phyloP scores from a whole-genome alignment of 2,888 invertebrate genomes.

The Callyntrura sp. region DNA sequence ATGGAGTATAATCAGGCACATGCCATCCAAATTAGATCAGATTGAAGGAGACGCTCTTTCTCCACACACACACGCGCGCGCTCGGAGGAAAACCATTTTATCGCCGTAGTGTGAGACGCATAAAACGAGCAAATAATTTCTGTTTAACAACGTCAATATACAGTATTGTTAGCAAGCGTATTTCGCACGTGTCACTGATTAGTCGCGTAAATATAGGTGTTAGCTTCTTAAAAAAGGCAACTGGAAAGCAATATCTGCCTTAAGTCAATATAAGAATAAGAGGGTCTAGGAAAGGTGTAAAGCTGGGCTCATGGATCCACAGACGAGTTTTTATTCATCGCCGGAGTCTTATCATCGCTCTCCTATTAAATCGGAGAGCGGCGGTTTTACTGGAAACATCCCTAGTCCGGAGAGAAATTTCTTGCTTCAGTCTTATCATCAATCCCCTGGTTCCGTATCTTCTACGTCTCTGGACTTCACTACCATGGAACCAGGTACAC shows the following conservation, averaged over 20 bases:
- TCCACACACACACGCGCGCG: slow-evolving; percentile 19
- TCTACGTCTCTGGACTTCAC: slow-evolving; percentile 21
- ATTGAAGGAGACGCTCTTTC: slow-evolving; percentile 59
- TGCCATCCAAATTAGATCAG: slow-evolving; percentile 71
- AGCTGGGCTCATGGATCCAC: no score
- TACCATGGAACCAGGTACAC: background rate
- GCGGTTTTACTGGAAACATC: background rate
- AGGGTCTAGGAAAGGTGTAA: no score
- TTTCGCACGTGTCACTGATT: slow-evolving; percentile 41
- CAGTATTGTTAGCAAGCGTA: background rate
- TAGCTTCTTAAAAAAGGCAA: no score
- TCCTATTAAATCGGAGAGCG: no score
- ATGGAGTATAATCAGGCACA: slow-evolving; percentile 57
- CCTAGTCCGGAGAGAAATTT: background rate
- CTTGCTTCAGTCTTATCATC: background rate
- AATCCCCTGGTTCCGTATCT: slow-evolving; percentile 6
- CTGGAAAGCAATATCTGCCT: no score
- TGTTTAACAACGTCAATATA: background rate
- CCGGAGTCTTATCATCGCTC: background rate
- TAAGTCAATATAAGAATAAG: no score
- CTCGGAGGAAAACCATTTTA: no score
- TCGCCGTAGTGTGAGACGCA: background rate
- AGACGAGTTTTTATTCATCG: slow-evolving; percentile 1
- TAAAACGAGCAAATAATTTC: background rate
- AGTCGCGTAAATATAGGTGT: background rate